Conservation (phyloP, 2,888 invertebrate species). For the Antheraea yamamai region DNA sequence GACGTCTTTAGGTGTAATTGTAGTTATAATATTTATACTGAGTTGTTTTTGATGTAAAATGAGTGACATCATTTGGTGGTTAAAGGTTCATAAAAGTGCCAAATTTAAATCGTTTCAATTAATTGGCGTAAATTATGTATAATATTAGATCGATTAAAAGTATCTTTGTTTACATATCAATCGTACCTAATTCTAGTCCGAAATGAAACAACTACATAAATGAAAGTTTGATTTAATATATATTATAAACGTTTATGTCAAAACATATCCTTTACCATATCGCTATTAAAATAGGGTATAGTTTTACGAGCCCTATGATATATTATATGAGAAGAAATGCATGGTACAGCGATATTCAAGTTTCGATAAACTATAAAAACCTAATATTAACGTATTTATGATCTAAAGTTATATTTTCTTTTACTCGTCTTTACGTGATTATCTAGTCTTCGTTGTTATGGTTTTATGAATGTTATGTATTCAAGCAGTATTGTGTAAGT, state of each 20-base stretch:
- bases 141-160: constrained; percentile 36
- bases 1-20: constrained; percentile 28
- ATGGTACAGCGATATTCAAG: constrained; percentile 43
- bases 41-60: constrained; percentile 21
- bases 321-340: constrained; percentile 42
- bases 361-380: constrained; percentile 47
- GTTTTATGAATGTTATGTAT: neutral
- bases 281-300: constrained; percentile 53
- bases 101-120: constrained; percentile 43
- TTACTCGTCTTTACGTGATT: constrained; percentile 1
- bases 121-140: constrained; percentile 33
- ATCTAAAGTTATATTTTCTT: constrained; percentile 20
- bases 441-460: neutral
- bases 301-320: constrained; percentile 50
- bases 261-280: constrained; percentile 67
- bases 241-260: constrained; percentile 20
- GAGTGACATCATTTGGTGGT: constrained; percentile 19
- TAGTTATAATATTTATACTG: constrained; percentile 20
- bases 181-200: constrained; percentile 34
- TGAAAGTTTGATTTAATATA: constrained; percentile 25
- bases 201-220: constrained; percentile 22
- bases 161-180: constrained; percentile 51
- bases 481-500: neutral
- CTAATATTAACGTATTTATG: constrained; percentile 37
- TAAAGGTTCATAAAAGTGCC: constrained; percentile 52